These are phyloP conservation scores for Lineus longissimus DNA, from an alignment of 1,140 invertebrate species.

Conservation along the genomic window DNA sequence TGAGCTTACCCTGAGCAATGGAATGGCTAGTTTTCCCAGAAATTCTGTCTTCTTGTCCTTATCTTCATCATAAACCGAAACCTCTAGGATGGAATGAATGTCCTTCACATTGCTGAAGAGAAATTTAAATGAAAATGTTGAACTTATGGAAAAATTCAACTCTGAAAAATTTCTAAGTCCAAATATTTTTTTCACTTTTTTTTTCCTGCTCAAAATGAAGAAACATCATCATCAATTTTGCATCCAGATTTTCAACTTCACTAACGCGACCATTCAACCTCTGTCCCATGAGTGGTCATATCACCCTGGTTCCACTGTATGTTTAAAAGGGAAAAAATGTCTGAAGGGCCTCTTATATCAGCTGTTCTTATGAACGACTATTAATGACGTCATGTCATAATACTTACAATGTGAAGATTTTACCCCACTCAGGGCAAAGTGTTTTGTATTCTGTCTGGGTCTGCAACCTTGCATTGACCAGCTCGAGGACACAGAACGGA, in stretches of 20 bases:
- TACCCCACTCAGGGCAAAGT: constrained; percentile 93
- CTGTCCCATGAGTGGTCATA: too few species aligned
- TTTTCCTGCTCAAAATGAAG: too few species aligned
- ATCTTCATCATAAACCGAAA: constrained; percentile 99
- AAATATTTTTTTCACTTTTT: too few species aligned
- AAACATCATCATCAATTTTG: not conserved
- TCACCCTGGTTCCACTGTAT: too few species aligned
- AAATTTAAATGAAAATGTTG: not conserved
- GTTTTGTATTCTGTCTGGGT: constrained; percentile 99
- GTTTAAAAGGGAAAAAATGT: too few species aligned
- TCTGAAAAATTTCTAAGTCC: not conserved
- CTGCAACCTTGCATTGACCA: constrained; percentile 90
- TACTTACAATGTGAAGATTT: constrained; percentile 96
- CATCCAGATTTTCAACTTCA: too few species aligned
- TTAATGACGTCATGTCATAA: too few species aligned
- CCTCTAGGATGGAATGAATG: constrained; percentile 89
- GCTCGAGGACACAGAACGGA: constrained; percentile 94
- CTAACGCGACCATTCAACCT: too few species aligned
- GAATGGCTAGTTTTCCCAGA: constrained; percentile 87
- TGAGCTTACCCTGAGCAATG: constrained; percentile 64
- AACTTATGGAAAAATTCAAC: too few species aligned
- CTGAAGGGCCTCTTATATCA: too few species aligned
- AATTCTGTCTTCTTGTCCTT: constrained; percentile 97
- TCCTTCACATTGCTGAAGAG: constrained; percentile 85
- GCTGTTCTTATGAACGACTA: too few species aligned